Evolutionary conservation across 2,888 invertebrate species (phyloP).

Genomic region (Amphipyra berbera): DNA sequence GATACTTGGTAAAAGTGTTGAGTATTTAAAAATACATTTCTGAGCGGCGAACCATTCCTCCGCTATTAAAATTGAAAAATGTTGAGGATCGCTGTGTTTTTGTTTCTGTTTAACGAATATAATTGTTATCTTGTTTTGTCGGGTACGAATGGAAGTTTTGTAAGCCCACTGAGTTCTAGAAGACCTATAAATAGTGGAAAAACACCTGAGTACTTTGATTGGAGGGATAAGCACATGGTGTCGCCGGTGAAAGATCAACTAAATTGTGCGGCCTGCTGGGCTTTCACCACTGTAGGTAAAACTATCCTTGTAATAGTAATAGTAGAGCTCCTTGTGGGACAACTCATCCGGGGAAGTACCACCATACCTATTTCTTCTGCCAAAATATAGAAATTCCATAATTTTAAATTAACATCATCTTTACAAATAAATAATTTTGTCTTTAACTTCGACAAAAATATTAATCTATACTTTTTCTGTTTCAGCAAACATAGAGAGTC

Average conservation of each 20-base stretch:
- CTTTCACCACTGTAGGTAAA: constrained; percentile 72
- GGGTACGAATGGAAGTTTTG: background rate
- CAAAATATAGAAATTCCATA: too few species aligned
- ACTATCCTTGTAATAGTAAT: too few species aligned
- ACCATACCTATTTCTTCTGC: too few species aligned
- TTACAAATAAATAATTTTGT: too few species aligned
- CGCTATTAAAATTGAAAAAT: constrained; percentile 32
- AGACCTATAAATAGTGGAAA: constrained; percentile 25
- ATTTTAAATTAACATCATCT: too few species aligned
- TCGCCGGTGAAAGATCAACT: constrained; percentile 72
- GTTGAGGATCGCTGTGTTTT: constrained; percentile 30
- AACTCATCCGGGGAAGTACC: too few species aligned
- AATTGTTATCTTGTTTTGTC: constrained; percentile 11
- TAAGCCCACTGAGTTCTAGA: background rate
- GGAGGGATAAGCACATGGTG: constrained; percentile 63
- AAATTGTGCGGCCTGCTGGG: constrained; percentile 73
- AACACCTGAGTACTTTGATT: constrained; percentile 63
- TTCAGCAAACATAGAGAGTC: constrained; percentile 62
- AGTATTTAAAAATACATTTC: constrained; percentile 36
- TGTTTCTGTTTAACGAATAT: constrained; percentile 22
- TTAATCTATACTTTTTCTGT: background rate
- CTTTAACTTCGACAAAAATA: too few species aligned
- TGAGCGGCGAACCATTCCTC: constrained; percentile 18
- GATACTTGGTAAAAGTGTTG: constrained; percentile 33
- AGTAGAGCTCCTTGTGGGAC: too few species aligned